Evolutionary conservation across 1,140 invertebrate species (phyloP).

Genomic region (Parapsyche elsis): DNA sequence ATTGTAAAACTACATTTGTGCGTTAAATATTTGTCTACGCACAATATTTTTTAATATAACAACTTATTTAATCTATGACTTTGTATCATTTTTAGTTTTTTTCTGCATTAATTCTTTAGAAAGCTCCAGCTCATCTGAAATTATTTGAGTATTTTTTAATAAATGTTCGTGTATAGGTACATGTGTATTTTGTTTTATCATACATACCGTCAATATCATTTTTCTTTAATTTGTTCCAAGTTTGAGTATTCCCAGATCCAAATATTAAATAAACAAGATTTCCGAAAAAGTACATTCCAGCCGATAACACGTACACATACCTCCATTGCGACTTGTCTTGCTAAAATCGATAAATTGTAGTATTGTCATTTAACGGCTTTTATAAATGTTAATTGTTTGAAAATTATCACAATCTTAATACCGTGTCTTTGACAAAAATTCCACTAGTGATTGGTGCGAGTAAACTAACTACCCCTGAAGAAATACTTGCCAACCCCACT

Average conservation of each 20-base stretch:
- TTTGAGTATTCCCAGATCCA: conserved; percentile 24
- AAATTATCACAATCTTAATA: background rate
- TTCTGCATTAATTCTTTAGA: conserved; percentile 9
- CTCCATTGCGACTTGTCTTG: conserved; percentile 12
- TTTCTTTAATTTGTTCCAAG: conserved; percentile 28
- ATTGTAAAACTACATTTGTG: too few species aligned
- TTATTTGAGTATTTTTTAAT: background rate
- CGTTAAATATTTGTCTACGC: too few species aligned
- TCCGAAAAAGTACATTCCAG: conserved; percentile 19
- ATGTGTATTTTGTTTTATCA: conserved; percentile 8
- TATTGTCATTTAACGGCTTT: background rate
- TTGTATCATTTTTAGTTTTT: background rate
- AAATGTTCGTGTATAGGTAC: background rate
- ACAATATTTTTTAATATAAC: too few species aligned
- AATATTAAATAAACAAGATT: conserved; percentile 34
- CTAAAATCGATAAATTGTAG: conserved; percentile 1
- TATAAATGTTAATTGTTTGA: background rate
- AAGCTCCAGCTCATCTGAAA: background rate
- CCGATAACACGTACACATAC: conserved; percentile 2
- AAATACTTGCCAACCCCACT: background rate
- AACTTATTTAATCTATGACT: too few species aligned
- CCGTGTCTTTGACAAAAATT: conserved; percentile 15
- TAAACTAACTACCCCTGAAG: background rate
- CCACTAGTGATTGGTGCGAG: background rate
- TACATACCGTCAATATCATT: background rate